Conservation (phyloP, 2,113 vertebrate genomes). For the Morone saxatilis region DNA sequence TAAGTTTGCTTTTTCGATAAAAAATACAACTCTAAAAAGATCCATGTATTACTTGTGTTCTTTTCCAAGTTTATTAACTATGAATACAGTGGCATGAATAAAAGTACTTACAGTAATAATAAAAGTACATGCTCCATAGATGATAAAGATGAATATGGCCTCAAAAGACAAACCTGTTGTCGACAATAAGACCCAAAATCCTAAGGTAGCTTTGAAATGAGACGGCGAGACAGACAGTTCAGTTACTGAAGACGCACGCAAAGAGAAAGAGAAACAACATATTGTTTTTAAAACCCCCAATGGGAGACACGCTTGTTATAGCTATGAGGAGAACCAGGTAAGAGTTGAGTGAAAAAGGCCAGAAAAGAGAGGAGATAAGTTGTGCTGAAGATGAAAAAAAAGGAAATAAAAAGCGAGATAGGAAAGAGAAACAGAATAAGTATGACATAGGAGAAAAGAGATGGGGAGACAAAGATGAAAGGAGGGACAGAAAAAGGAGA, state of each 20-base stretch:
- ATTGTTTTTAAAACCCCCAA: neutral
- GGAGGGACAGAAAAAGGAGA: neutral
- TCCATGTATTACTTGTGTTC: too few relatives aligned
- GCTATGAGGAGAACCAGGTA: neutral
- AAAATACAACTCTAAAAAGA: too few relatives aligned
- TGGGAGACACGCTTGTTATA: constrained; percentile 1
- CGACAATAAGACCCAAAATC: neutral
- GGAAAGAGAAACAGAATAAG: neutral
- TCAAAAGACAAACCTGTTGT: neutral
- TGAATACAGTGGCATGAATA: neutral
- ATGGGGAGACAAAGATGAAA: neutral
- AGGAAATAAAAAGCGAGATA: neutral
- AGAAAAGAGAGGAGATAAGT: neutral
- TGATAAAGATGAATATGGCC: neutral
- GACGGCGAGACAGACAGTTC: neutral
- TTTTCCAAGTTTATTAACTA: neutral
- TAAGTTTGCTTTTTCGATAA: too few relatives aligned
- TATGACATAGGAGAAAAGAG: neutral
- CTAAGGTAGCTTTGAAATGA: neutral
- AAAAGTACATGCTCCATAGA: neutral
- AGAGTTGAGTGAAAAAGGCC: neutral
- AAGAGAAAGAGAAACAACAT: neutral
- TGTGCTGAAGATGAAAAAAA: neutral
- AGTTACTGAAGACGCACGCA: neutral
- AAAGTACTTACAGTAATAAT: neutral